Evolutionary conservation across 2,888 invertebrate genomes (phyloP), one percentile per base, ranked within the genome.

Genomic region (Rhopalosiphum nymphaeae): DNA sequence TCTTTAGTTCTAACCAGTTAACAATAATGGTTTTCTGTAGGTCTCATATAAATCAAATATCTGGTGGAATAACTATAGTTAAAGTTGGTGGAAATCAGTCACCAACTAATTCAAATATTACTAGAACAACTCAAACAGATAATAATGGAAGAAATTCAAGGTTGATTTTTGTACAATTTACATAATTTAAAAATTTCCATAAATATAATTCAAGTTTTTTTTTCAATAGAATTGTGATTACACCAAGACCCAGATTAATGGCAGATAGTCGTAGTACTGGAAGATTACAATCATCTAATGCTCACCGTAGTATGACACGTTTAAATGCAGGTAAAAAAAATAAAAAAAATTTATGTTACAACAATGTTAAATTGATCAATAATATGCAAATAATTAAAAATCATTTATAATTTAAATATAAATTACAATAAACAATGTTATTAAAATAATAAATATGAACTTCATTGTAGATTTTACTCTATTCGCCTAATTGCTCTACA

Each of bases 261-360:
- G 95, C 95, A 78, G 98, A 98, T 96, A 97, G 97, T 26, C 96
- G 98, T 93, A 98, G 98, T 95, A 98, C 98, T 1, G 97, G 98
- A 5, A 96, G 98, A 29, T 96, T 98, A 94, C 97, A 97, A 95
- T 97, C 97, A 13, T 97, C 97, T 36, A 97, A 97, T 25, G 97
- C 97, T 11, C 97, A 97, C 95, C 96, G 98, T 94, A 98, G 98
- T 96, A 98, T 98, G 97, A 98, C 98, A 0, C 96, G 98, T 87
- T 96, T 98, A 42, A 98, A 98, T 96, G 97, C 97, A 94, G 97
- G 95, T 95, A 85, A 95, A 46, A 61, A 44, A 49, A 86, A 90
- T 36, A 86, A 21, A 29, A 21, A 25, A 42, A 57, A 0, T 49
- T n/a, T 49, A 49, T 87, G 29, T 44, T 16, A 57, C 26, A 26